These are phyloP conservation scores for Drosophila pseudotalamancana DNA, from an alignment of 2,888 invertebrate species.

Conservation along the genomic window DNA sequence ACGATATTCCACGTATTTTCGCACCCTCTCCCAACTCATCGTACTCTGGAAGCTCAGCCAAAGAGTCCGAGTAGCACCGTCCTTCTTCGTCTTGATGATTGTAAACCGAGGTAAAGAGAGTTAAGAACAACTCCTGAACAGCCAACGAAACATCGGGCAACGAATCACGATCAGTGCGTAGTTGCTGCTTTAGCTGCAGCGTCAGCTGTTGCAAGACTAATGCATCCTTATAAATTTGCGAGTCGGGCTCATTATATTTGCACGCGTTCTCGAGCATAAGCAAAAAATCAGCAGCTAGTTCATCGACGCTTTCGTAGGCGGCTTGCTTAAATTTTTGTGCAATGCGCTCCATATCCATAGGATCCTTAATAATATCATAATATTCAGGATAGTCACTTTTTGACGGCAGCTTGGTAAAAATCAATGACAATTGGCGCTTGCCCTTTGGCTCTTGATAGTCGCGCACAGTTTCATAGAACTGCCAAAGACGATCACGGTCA, in stretches of 20 bases:
- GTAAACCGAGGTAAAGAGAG: constrained; percentile 96
- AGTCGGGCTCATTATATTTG: constrained; percentile 98
- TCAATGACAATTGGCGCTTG: constrained; percentile 94
- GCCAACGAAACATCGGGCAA: constrained; percentile 95
- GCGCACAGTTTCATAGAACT: constrained; percentile 94
- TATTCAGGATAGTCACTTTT: constrained; percentile 98
- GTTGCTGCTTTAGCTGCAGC: constrained; percentile 94
- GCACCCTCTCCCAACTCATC: constrained; percentile 87
- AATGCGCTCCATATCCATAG: constrained; percentile 98
- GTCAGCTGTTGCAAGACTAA: constrained; percentile 95
- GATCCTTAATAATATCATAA: constrained; percentile 97
- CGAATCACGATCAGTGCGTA: constrained; percentile 89
- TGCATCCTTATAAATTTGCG: constrained; percentile 98
- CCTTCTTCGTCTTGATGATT: constrained; percentile 99
- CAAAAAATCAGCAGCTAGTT: constrained; percentile 94
- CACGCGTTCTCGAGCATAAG: constrained; percentile 98
- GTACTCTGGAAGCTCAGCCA: constrained; percentile 96
- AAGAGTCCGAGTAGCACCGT: constrained; percentile 97
- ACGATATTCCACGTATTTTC: constrained; percentile 92
- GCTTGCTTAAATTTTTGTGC: constrained; percentile 92
- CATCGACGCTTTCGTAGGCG: constrained; percentile 92
- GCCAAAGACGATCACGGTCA: constrained; percentile 93
- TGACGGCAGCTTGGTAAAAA: constrained; percentile 97
- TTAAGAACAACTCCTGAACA: constrained; percentile 95
- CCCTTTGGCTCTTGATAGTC: constrained; percentile 94